Evolutionary conservation across 2,113 vertebrate species (phyloP), one percentile per base, ranked within the genome.

Genomic region (Corythaeola cristata): DNA sequence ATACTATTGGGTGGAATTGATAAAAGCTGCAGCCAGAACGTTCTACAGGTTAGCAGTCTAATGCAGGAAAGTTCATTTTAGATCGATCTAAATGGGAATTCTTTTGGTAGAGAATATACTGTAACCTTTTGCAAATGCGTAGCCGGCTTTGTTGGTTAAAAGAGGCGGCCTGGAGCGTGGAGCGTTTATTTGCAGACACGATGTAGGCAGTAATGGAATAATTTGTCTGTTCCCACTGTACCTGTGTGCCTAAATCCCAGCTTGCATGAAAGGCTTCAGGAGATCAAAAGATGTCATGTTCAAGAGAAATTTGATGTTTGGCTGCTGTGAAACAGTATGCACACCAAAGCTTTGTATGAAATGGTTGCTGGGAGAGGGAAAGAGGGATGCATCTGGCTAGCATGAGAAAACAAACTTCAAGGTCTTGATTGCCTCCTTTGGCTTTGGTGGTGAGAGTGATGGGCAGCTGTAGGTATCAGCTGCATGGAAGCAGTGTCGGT

Each of bases 1-100:
- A 86, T 72, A 56, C 76, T 79, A 2, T 58, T 91, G 95, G 60
- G 89, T 83, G 79, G 75, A 96, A 97, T 95, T 24, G 24, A 82
- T 93, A 76, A 91, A 93, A 91, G 30, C 73, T 53, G 20, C 30
- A 30, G 74, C 73, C 59, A 69, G 82, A 93, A 69, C 85, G 85
- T 86, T 96, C 94, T 62, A 30, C 35, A 66, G 56, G 90, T 86
- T 95, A 79, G 86, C 66, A 81, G 59, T 66, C 63, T 68, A 71
- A 86, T 74, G 58, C 47, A 45, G 63, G 55, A 44, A 85, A 81
- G 64, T 56, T 93, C 18, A 50, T 86, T 96, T 92, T 55, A 71
- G 47, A 67, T 60, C 1, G 2, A 50, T 23, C 56, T 80, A 60
- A 87, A 71, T 56, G 56, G 11, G 41, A 23, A 11, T 20, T 33